These are phyloP conservation scores for Phataginus tricuspis DNA, from an alignment of 2,797 vertebrate species.

Conservation along the genomic window DNA sequence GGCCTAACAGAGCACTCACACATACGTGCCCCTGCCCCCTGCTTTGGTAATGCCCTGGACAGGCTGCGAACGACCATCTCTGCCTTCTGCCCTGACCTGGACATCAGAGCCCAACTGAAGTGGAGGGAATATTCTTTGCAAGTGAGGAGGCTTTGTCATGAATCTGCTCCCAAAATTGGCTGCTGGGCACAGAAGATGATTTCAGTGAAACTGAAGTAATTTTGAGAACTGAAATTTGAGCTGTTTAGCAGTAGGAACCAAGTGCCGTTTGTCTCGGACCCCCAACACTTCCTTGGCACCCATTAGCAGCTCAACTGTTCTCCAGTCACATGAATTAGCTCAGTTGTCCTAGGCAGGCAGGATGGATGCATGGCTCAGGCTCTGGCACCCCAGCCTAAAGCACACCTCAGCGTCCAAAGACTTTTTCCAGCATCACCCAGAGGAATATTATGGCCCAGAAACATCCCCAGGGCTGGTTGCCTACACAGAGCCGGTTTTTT, in stretches of 20 bases:
- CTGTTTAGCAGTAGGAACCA: constrained; percentile 80
- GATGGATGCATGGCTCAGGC: constrained; percentile 45
- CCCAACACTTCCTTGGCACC: constrained; percentile 83
- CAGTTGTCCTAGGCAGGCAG: constrained; percentile 72
- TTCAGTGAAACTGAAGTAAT: constrained; percentile 85
- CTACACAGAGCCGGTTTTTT: not conserved
- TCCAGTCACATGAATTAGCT: constrained; percentile 81
- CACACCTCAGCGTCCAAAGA: not conserved
- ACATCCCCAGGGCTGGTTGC: not conserved
- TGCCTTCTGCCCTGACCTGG: constrained; percentile 47
- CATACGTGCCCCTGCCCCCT: constrained; percentile 38
- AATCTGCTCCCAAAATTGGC: constrained; percentile 81
- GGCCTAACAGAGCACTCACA: constrained; percentile 73
- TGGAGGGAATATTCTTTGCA: constrained; percentile 75
- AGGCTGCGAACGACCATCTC: constrained; percentile 73
- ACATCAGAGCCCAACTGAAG: constrained; percentile 82
- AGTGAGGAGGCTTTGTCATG: constrained; percentile 76
- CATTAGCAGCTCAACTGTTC: constrained; percentile 70
- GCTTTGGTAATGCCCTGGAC: constrained; percentile 60
- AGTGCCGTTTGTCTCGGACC: constrained; percentile 81
- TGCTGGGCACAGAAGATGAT: constrained; percentile 82
- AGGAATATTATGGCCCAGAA: not conserved
- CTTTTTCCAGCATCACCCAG: not conserved
- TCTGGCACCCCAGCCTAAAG: not conserved
- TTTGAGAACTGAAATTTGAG: constrained; percentile 85